phyloP scores from a whole-genome alignment of 1,140 invertebrate genomes.

The Apis florea region DNA sequence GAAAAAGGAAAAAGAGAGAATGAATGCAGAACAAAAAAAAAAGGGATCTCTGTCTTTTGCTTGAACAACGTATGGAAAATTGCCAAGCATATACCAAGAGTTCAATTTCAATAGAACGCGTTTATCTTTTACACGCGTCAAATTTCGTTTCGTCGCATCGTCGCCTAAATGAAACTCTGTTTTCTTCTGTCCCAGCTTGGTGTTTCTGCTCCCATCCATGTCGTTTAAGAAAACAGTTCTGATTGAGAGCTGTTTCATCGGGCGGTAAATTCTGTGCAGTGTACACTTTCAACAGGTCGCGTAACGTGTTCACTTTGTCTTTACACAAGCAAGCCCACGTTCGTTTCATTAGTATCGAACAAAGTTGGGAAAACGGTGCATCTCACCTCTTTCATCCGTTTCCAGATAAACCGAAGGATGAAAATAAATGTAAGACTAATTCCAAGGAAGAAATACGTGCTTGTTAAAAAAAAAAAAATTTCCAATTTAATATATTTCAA shows the following conservation, averaged over 20 bases:
- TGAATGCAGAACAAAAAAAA: background rate
- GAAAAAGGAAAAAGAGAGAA: background rate
- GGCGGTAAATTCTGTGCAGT: background rate
- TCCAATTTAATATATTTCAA: too few relatives aligned
- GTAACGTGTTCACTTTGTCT: background rate
- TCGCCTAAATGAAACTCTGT: background rate
- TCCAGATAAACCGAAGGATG: too few relatives aligned
- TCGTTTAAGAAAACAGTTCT: background rate
- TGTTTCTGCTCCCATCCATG: background rate
- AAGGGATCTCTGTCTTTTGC: background rate
- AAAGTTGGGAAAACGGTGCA: background rate
- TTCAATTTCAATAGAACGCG: background rate
- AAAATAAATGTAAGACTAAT: too few relatives aligned
- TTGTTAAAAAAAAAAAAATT: too few relatives aligned
- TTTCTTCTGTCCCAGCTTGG: background rate
- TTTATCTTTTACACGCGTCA: background rate
- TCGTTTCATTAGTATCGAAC: background rate
- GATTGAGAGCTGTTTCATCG: background rate
- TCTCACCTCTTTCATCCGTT: background rate
- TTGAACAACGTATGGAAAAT: background rate
- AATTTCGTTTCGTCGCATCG: background rate
- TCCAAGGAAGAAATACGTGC: too few relatives aligned
- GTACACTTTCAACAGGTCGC: constrained; percentile 15
- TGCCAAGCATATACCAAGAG: too few relatives aligned
- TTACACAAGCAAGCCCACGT: background rate